Evolutionary conservation across 2,888 invertebrate genomes (phyloP), one percentile per base, ranked within the genome.

Genomic region (Parnassius apollo): DNA sequence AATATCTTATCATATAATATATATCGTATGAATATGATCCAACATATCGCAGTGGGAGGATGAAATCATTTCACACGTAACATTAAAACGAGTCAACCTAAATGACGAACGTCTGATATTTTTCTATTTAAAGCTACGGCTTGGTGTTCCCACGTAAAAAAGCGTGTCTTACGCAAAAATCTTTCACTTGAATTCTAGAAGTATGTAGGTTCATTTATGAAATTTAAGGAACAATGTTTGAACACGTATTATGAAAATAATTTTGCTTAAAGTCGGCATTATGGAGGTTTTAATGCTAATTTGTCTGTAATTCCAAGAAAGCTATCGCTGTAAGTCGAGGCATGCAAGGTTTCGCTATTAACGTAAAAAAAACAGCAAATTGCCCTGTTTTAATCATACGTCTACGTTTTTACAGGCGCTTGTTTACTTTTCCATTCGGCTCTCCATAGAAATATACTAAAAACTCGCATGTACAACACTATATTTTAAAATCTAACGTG

Each of bases 301-400:
- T 63, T 72, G 74, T 70, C 73, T 74, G 71, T 69, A 71, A 74
- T 80, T 70, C 80, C 73, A 68, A 68, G 75, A 75, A 77, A 68
- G 66, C 65, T 64, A 67, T 57, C 71, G 71, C 72, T 69, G 69
- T 62, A 65, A 67, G 58, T 65, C 25, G 62, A 54, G 55, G 69
- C 77, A 77, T 78, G 83, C 78, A 69, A 75, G 70, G 71, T 67
- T 76, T 75, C 7, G 7, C 7, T 75, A 77, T 76, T 75, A 58
- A 66, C 63, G 66, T 67, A 74, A 77, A 79, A 79, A 18, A 78
- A 76, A 73, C 69, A 64, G 75, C 75, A 78, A 81, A 78, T 78
- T 78, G 73, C 75, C 65, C 63, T 65, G 67, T 68, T 62, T 71
- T 83, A 82, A 82, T 79, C 75, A 80, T 75, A 81, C 78, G 78